These are phyloP conservation scores for Cistogaster globosa DNA, from an alignment of 2,888 invertebrate genomes.

Conservation along the genomic window DNA sequence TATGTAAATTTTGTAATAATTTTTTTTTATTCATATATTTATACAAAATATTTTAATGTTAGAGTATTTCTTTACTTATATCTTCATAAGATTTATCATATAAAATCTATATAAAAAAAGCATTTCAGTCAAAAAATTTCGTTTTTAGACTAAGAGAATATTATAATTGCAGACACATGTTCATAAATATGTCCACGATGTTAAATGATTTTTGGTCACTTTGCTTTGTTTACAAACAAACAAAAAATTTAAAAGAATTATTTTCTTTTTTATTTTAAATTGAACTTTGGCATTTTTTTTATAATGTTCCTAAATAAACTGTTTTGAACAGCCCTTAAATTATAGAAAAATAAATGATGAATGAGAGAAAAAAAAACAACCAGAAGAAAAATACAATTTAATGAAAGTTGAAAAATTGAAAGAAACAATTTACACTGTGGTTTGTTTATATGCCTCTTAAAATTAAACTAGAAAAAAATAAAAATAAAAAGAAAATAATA, in stretches of 20 bases:
- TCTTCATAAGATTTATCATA: conserved; percentile 57
- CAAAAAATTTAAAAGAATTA: conserved; percentile 3
- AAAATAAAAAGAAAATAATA: neutral
- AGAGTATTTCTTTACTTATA: conserved; percentile 64
- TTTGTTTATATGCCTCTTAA: conserved; percentile 32
- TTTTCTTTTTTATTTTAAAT: conserved; percentile 26
- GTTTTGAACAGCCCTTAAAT: conserved; percentile 58
- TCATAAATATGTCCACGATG: neutral
- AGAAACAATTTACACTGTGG: conserved; percentile 25
- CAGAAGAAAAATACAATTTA: conserved; percentile 42
- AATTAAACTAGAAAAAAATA: conserved; percentile 12
- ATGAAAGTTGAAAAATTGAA: conserved; percentile 26
- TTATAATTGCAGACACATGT: conserved; percentile 31
- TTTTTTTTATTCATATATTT: conserved; percentile 57
- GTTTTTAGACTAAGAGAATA: conserved; percentile 55
- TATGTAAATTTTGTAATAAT: neutral
- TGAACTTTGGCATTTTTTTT: conserved; percentile 67
- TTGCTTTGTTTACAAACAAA: conserved; percentile 29
- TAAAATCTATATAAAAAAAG: conserved; percentile 59
- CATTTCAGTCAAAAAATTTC: conserved; percentile 64
- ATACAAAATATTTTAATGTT: conserved; percentile 63
- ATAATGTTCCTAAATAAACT: conserved; percentile 44
- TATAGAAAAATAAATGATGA: conserved; percentile 15
- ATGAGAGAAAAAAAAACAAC: conserved; percentile 26
- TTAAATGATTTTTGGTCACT: conserved; percentile 16